These are phyloP conservation scores for Clarias laeviceps DNA, from an alignment of 2,797 vertebrate genomes.

Conservation along the genomic window DNA sequence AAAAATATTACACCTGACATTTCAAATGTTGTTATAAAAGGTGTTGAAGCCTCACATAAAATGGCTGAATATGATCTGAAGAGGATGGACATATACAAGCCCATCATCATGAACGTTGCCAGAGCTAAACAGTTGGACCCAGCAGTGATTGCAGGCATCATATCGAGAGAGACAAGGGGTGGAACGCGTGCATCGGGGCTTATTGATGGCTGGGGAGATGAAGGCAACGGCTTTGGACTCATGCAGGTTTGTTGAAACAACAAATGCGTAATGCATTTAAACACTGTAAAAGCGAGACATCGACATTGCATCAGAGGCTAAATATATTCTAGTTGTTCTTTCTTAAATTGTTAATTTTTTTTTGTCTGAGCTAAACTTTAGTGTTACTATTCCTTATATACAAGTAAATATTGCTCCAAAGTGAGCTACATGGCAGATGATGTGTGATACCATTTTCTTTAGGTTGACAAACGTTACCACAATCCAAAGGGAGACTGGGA, in stretches of 20 bases:
- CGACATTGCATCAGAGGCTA: not conserved
- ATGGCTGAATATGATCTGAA: constrained; percentile 54
- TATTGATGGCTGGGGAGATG: constrained; percentile 57
- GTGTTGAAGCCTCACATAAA: constrained; percentile 60
- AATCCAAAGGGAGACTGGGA: constrained; percentile 47
- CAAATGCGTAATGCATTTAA: not conserved
- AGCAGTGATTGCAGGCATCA: constrained; percentile 61
- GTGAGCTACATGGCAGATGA: not conserved
- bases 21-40: constrained; percentile 35
- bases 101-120: constrained; percentile 53
- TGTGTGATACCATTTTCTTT: not conserved
- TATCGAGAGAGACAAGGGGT: constrained; percentile 63
- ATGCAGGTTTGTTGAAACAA: constrained; percentile 60
- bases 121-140: constrained; percentile 52
- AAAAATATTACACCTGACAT: not conserved
- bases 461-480: constrained; percentile 62
- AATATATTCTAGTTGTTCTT: not conserved
- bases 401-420: not conserved
- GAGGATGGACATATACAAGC: constrained; percentile 52
- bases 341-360: not conserved
- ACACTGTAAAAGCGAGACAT: not conserved
- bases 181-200: constrained; percentile 49
- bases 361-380: not conserved
- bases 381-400: not conserved
- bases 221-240: constrained; percentile 62